Conservation (phyloP, 2,888 invertebrate species). For the Ochropleura leucogaster region DNA sequence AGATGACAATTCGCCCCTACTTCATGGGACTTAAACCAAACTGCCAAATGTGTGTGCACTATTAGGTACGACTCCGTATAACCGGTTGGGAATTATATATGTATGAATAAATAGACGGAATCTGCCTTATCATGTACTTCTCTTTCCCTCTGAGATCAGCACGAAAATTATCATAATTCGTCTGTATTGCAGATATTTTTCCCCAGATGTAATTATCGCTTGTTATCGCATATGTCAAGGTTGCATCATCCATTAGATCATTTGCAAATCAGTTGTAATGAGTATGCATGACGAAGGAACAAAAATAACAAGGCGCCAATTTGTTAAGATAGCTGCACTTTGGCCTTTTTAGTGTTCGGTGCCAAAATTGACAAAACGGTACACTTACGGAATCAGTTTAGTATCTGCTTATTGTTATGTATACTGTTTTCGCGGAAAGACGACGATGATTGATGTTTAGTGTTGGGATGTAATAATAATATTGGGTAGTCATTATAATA, state of each 20-base stretch:
- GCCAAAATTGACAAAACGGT: constrained; percentile 28
- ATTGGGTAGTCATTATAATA: too few relatives aligned
- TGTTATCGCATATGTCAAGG: constrained; percentile 60
- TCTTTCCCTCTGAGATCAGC: constrained; percentile 37
- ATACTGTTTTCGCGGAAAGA: too few relatives aligned
- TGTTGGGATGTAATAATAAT: too few relatives aligned
- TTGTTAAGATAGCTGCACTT: constrained; percentile 36
- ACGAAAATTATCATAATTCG: constrained; percentile 44
- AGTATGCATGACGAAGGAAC: constrained; percentile 42
- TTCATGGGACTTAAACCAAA: too few relatives aligned
- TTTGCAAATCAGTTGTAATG: constrained; percentile 48
- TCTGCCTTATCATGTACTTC: background rate
- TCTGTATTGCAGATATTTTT: constrained; percentile 46
- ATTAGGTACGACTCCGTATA: too few relatives aligned
- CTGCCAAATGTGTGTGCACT: too few relatives aligned
- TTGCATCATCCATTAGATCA: constrained; percentile 65
- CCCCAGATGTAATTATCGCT: constrained; percentile 54
- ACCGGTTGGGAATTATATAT: too few relatives aligned
- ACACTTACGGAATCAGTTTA: constrained; percentile 22
- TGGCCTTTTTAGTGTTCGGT: constrained; percentile 9
- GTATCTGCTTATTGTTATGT: background rate
- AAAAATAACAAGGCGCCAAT: constrained; percentile 50
- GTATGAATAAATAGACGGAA: background rate
- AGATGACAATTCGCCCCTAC: too few relatives aligned
- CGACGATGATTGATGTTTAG: too few relatives aligned